Evolutionary conservation across 2,113 vertebrate species (phyloP), one percentile per base, ranked within the genome.

Genomic region (Accipiter cooperii): DNA sequence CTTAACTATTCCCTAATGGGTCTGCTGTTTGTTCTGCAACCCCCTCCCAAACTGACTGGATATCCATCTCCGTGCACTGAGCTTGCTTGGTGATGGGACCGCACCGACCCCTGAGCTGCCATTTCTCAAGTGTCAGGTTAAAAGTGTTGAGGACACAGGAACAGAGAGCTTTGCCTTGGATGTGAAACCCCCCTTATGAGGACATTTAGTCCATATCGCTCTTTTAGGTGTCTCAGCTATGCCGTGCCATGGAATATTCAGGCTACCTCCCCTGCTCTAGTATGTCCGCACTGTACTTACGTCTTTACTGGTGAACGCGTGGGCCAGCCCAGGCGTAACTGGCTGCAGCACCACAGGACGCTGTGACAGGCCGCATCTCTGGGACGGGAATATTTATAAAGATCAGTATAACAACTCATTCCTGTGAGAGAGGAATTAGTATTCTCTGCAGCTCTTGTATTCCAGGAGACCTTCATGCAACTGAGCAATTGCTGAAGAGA

Each of bases 351-450:
- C 28, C 38, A 26, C 34, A 58, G 54, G 42, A 36, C 13, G 34
- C 9, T 0, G 0, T 6, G 26, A 54, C 42, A 91, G 52, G 4
- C 7, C 8, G 9, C 40, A 6, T 58, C 47, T 38, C 17, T 16
- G 33, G 21, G 31, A 60, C 40, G 55, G 52, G 16, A 70, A 21
- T 28, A 68, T 17, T 51, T 65, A 26, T 7, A 22, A 57, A 51
- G 5, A 63, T 6, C 8, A 38, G 16, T 46, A 77, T 28, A 76
- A 52, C 26, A n/a, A 73, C 14, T 38, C 12, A 15, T 64, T 84
- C 29, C 44, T 52, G 28, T 58, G n/a, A 38, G 38, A 76, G 25
- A 82, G 24, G 7, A 89, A 66, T 34, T 65, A 5, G 17, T 21
- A 15, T 21, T 51, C 44, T 36, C 82, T 42, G 52, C 18, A 84